Percentiles rank a stretch among this genome's conserved stretches.
Evolutionary conservation across 2,113 vertebrate genomes (phyloP).

Genomic region (Panthera uncia): DNA sequence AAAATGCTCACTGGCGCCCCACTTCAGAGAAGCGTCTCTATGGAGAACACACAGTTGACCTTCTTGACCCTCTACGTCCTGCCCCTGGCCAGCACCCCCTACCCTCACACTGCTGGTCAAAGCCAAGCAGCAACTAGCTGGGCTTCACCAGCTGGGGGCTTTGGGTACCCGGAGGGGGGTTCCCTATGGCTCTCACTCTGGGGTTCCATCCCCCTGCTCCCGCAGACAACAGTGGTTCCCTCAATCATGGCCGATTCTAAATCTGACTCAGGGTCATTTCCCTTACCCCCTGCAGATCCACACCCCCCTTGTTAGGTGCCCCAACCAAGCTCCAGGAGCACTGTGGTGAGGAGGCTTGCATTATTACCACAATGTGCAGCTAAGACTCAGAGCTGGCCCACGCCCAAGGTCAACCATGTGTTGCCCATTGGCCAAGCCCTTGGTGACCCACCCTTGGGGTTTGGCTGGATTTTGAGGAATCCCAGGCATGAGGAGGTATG

Average conservation of each 20-base stretch:
- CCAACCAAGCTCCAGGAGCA: neutral
- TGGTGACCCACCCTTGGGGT: slow-evolving; percentile 43
- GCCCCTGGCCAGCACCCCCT: neutral
- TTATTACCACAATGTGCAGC: neutral
- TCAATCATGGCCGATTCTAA: neutral
- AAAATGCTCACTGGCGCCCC: neutral
- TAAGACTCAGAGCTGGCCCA: neutral
- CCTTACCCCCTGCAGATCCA: neutral
- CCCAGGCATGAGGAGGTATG: slow-evolving; percentile 62
- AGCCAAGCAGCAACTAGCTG: neutral
- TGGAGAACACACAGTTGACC: neutral
- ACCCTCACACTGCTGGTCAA: neutral
- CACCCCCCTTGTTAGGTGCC: neutral
- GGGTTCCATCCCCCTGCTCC: neutral
- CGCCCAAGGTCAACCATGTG: neutral
- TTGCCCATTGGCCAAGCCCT: slow-evolving; percentile 16
- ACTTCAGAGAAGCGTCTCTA: neutral
- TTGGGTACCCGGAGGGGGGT: neutral
- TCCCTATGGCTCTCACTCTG: neutral
- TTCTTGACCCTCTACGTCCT: neutral
- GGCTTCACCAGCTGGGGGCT: neutral
- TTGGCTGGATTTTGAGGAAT: slow-evolving; percentile 55
- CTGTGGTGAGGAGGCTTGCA: neutral
- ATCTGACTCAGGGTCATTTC: no score
- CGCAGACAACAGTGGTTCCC: neutral